Evolutionary conservation across 1,140 invertebrate species (phyloP).

Genomic region (Homalodisca vitripennis): DNA sequence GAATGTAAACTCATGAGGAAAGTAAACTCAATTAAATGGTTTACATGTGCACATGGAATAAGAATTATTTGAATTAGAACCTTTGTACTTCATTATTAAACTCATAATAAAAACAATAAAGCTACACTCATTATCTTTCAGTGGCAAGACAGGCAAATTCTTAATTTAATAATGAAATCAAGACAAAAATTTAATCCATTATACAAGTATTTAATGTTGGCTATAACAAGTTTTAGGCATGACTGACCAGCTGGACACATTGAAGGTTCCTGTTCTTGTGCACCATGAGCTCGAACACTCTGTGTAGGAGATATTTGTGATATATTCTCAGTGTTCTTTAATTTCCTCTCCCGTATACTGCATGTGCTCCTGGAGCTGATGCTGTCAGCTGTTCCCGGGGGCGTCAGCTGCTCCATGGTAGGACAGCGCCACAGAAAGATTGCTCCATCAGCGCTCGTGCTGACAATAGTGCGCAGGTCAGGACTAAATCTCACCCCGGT

Average conservation of each 20-base stretch:
- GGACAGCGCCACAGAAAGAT: conserved; percentile 83
- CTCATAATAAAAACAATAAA: too few relatives aligned
- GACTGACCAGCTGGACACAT: conserved; percentile 16
- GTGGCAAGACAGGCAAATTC: background rate
- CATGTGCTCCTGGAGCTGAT: conserved; percentile 19
- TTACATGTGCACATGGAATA: too few relatives aligned
- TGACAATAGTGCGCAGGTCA: conserved; percentile 66
- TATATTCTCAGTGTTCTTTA: conserved; percentile 32
- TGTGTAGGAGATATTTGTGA: conserved; percentile 28
- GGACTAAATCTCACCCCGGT: conserved; percentile 73
- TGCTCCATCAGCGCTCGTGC: conserved; percentile 74
- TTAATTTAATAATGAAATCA: background rate
- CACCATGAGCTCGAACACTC: conserved; percentile 25
- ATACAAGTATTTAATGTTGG: background rate
- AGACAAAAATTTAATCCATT: background rate
- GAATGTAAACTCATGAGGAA: too few relatives aligned
- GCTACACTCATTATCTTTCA: too few relatives aligned
- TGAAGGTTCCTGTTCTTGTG: conserved; percentile 1
- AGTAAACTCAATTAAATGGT: too few relatives aligned
- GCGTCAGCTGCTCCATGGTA: conserved; percentile 33
- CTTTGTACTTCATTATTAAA: too few relatives aligned
- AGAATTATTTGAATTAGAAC: too few relatives aligned
- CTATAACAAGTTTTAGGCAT: too few relatives aligned
- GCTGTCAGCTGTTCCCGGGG: conserved; percentile 6
- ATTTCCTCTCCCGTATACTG: conserved; percentile 15